These are phyloP conservation scores for Acinonyx jubatus DNA, from an alignment of 2,113 vertebrate species.

Conservation along the genomic window DNA sequence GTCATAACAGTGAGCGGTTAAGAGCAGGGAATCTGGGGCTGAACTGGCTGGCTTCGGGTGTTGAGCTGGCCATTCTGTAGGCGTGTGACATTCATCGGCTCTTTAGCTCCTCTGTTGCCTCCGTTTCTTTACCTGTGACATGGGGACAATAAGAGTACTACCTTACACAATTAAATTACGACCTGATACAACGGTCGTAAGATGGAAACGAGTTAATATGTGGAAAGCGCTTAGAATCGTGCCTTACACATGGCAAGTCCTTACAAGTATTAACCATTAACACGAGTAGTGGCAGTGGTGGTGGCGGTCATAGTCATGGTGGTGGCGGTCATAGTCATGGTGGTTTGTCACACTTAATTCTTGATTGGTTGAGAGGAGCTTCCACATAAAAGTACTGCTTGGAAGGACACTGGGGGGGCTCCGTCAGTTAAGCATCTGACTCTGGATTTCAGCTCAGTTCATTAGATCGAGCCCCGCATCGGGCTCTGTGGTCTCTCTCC, in stretches of 20 bases:
- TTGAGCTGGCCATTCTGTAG: not conserved
- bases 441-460: no score
- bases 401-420: no score
- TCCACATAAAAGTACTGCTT: not conserved
- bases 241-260: not conserved
- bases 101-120: not conserved
- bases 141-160: not conserved
- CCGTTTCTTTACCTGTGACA: not conserved
- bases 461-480: no score
- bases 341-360: not conserved
- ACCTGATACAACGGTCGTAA: not conserved
- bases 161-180: not conserved
- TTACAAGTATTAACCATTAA: not conserved
- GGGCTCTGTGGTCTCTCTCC: no score
- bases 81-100: not conserved
- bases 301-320: not conserved
- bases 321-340: not conserved
- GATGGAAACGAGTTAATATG: not conserved
- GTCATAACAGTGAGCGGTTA: not conserved
- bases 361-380: not conserved
- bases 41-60: not conserved
- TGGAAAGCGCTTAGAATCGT: not conserved
- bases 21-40: no score
- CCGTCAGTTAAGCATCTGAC: no score
- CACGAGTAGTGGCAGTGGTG: not conserved